phyloP scores from a whole-genome alignment of 1,140 invertebrate species.

The Pseudomyrmex cubaensis region DNA sequence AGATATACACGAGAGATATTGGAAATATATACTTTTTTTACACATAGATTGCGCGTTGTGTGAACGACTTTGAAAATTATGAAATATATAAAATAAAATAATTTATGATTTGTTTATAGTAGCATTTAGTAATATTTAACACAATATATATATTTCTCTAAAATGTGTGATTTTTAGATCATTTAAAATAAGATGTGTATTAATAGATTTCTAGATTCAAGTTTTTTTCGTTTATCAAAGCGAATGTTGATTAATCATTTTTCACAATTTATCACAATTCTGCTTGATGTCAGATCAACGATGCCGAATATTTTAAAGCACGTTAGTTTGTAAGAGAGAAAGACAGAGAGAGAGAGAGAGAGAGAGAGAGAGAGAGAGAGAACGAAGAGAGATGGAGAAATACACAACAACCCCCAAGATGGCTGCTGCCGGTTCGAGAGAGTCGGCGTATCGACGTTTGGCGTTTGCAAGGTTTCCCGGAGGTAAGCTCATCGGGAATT shows the following conservation, averaged over 20 bases:
- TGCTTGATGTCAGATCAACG: not conserved
- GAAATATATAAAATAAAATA: too few species aligned
- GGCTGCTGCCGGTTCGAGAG: constrained; percentile 77
- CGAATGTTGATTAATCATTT: too few species aligned
- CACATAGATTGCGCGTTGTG: too few species aligned
- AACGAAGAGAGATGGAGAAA: constrained; percentile 59
- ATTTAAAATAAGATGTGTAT: too few species aligned
- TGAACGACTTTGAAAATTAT: too few species aligned
- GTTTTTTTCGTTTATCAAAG: too few species aligned
- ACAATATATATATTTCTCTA: too few species aligned
- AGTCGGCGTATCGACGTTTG: constrained; percentile 84
- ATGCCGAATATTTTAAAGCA: constrained; percentile 77
- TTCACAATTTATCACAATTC: not conserved
- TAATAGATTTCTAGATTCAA: too few species aligned
- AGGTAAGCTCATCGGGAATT: constrained; percentile 86
- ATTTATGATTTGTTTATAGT: too few species aligned
- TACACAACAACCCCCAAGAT: constrained; percentile 84
- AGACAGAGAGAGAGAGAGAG: constrained; percentile 56
- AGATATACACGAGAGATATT: not conserved
- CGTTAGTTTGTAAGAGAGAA: constrained; percentile 74
- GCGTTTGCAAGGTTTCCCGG: constrained; percentile 83
- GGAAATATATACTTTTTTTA: too few species aligned
- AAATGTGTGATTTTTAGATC: too few species aligned
- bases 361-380: not conserved
- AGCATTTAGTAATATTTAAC: too few species aligned